A percentile compares a stretch with the other conserved stretches of the same genome.
Evolutionary conservation across 2,113 vertebrate genomes (phyloP).

Genomic region (Saguinus midas): DNA sequence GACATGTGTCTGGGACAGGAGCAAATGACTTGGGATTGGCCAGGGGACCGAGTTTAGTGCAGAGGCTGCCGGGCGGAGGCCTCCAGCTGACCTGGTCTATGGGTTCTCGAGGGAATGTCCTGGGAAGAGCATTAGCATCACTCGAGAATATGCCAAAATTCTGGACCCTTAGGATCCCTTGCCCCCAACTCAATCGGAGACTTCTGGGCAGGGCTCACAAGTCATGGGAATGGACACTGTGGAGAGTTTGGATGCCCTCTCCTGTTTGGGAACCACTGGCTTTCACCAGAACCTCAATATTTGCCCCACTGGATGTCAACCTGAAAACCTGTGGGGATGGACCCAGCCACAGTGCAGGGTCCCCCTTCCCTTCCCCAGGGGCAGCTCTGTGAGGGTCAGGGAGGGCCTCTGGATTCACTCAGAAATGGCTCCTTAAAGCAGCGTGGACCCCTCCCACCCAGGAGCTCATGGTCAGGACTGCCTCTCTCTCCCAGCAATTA

Average conservation of each 20-base stretch:
- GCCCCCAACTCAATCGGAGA: too few relatives aligned
- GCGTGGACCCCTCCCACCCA: accelerated
- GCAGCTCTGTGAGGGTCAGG: neutral
- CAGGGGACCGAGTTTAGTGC: neutral
- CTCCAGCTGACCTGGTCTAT: neutral
- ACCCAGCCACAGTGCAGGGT: accelerated
- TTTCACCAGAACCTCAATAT: neutral
- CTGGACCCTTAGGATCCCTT: neutral
- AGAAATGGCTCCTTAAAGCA: too few relatives aligned
- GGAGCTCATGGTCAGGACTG: neutral
- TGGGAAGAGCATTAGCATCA: neutral
- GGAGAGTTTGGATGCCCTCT: neutral
- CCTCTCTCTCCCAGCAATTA: too few relatives aligned
- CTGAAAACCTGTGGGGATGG: neutral
- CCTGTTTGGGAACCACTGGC: neutral
- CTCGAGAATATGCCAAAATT: neutral
- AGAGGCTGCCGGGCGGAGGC: neutral
- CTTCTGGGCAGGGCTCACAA: too few relatives aligned
- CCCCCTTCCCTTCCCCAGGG: accelerated
- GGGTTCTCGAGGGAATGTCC: neutral
- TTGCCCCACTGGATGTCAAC: neutral
- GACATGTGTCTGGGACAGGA: neutral
- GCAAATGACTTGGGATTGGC: neutral
- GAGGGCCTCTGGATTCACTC: neutral
- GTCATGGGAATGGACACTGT: too few relatives aligned